Conservation (phyloP, 2,888 invertebrate species). For the Apantesis nais region DNA sequence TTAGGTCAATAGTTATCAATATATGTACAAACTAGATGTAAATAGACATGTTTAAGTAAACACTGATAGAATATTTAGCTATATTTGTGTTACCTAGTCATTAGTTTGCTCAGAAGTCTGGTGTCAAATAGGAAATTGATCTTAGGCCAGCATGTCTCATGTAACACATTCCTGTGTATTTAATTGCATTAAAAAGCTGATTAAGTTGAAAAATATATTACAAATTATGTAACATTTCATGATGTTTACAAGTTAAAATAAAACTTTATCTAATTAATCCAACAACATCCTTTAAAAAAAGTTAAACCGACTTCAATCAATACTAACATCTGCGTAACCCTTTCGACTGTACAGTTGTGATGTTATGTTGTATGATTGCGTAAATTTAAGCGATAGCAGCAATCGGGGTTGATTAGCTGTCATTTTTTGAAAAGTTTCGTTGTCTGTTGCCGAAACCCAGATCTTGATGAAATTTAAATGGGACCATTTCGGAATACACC, state of each 20-base stretch:
- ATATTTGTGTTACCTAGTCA: not conserved
- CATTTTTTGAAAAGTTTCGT: too few species aligned
- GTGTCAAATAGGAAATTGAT: not conserved
- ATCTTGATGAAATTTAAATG: too few species aligned
- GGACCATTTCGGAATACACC: too few species aligned
- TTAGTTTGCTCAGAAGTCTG: not conserved
- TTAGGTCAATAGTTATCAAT: constrained; percentile 42
- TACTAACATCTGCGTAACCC: too few species aligned
- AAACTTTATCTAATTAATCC: not conserved
- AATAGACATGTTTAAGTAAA: constrained; percentile 6
- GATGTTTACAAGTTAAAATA: not conserved
- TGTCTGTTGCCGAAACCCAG: too few species aligned
- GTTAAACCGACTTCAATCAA: too few species aligned
- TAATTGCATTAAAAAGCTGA: not conserved
- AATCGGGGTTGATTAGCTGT: too few species aligned
- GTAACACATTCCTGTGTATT: not conserved
- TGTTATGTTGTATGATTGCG: too few species aligned
- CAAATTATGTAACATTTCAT: not conserved
- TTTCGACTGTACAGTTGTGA: too few species aligned
- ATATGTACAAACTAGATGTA: constrained; percentile 25
- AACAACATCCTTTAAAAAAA: too few species aligned
- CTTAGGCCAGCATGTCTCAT: not conserved
- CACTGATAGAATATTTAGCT: not conserved
- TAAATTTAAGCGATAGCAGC: too few species aligned
- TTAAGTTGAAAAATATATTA: not conserved